Conservation (phyloP, 2,797 vertebrate species). For the Phalanger gymnotis region DNA sequence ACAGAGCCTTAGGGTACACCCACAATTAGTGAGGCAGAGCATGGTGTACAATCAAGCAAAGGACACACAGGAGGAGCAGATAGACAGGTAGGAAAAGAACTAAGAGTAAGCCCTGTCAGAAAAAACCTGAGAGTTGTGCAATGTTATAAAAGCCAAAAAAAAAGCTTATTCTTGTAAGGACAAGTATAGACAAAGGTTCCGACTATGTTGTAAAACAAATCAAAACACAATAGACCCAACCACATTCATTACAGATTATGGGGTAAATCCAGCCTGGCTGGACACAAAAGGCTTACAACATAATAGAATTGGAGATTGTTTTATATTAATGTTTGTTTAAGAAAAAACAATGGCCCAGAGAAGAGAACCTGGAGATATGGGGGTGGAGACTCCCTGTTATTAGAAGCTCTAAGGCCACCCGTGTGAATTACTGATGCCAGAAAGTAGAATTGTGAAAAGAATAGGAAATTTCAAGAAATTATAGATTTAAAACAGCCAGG, state of each 20-base stretch:
- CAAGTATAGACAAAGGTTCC: neutral
- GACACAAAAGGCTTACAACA: neutral
- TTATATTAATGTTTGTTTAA: neutral
- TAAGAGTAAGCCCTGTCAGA: neutral
- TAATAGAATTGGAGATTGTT: neutral
- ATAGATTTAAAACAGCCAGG: neutral
- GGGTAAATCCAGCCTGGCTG: neutral
- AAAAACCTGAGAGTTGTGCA: neutral
- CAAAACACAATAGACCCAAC: neutral
- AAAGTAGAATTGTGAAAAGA: neutral
- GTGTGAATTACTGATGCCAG: neutral
- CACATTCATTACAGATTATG: neutral
- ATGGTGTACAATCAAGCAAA: neutral
- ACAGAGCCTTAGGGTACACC: neutral
- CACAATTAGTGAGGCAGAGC: neutral
- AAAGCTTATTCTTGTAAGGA: neutral
- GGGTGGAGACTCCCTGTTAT: neutral
- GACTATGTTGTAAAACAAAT: neutral
- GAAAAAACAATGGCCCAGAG: neutral
- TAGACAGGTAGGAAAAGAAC: neutral
- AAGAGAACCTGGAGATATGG: neutral
- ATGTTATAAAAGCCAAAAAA: neutral
- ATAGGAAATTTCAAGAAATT: neutral
- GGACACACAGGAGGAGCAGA: neutral
- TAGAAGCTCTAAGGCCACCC: neutral